Evolutionary conservation across 2,113 vertebrate genomes (phyloP).

Genomic region (Enhydra lutris): DNA sequence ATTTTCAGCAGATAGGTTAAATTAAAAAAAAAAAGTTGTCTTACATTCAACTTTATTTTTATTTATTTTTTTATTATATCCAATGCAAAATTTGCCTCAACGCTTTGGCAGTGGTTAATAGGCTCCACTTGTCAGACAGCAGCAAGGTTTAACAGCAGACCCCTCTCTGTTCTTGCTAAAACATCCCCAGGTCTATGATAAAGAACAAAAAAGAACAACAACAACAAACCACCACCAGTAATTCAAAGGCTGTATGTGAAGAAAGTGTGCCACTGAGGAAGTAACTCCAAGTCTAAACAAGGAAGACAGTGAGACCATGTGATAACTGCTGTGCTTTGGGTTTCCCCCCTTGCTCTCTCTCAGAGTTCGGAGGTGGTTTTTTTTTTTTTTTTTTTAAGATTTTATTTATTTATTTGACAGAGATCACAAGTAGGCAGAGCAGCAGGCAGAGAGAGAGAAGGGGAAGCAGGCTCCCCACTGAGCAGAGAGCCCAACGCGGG

Average conservation of each 20-base stretch:
- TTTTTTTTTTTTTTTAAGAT: too few species aligned
- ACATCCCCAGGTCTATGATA: neutral
- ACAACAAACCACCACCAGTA: neutral
- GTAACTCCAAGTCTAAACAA: neutral
- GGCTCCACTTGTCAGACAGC: neutral
- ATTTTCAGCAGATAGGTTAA: neutral
- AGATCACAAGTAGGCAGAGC: too few species aligned
- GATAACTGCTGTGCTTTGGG: neutral
- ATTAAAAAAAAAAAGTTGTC: neutral
- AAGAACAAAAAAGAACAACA: neutral
- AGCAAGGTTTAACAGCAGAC: neutral
- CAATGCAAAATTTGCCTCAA: neutral
- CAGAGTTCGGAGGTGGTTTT: neutral
- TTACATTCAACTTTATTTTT: neutral
- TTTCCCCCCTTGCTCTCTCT: neutral
- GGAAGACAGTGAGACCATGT: neutral
- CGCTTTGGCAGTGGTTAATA: neutral
- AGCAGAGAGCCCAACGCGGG: too few species aligned
- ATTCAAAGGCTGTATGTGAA: neutral
- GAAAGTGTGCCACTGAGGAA: neutral
- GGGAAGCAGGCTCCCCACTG: too few species aligned
- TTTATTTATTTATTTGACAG: too few species aligned
- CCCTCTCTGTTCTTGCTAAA: neutral
- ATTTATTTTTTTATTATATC: neutral
- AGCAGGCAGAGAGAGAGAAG: too few species aligned